Evolutionary conservation across 2,797 vertebrate species (phyloP), one percentile per base, ranked within the genome.

Genomic region (Chiroxiphia lanceolata): DNA sequence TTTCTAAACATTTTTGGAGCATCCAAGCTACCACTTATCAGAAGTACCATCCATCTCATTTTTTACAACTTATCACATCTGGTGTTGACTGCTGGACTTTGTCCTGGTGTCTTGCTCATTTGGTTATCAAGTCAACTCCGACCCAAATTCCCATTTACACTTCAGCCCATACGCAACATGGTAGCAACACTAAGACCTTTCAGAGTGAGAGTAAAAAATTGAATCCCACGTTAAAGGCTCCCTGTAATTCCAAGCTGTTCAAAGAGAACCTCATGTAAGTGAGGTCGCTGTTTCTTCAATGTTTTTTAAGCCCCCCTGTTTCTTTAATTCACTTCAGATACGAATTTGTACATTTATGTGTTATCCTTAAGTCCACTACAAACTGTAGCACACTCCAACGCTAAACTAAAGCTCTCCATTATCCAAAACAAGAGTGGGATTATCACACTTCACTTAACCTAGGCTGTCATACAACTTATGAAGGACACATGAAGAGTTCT

Each of bases 151-250:
- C 57, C 50, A 48, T 14, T 54, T 51, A 89, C 2, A 0, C 10
- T 76, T 50, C 15, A 65, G 65, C 38, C 42, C 63, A 20, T 27
- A 60, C 0, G 1, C 74, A 89, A 34, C 45, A 33, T 0, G 0
- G 13, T 5, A 38, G 29, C 14, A 27, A 57, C 68, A 71, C 9
- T 27, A 38, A 85, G 34, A 59, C 6, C 8, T 26, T 67, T 38
- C 48, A 75, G 31, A 71, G 13, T 9, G 26, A 83, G 47, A 71
- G 29, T 22, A 57, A 54, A 83, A 57, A 31, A 76, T 15, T 34
- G 23, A 12, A 0, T 40, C 40, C 33, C 17, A 40, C 1, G 1
- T 53, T 60, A 51, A 69, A 36, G 13, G 53, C 16, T 72, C 8
- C 23, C 26, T 68, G 14, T 53, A 75, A 87, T 36, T 69, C 61